Percentiles rank a stretch among this genome's conserved stretches.
Conservation (phyloP, 2,113 vertebrate species). For the Ochotona princeps region DNA sequence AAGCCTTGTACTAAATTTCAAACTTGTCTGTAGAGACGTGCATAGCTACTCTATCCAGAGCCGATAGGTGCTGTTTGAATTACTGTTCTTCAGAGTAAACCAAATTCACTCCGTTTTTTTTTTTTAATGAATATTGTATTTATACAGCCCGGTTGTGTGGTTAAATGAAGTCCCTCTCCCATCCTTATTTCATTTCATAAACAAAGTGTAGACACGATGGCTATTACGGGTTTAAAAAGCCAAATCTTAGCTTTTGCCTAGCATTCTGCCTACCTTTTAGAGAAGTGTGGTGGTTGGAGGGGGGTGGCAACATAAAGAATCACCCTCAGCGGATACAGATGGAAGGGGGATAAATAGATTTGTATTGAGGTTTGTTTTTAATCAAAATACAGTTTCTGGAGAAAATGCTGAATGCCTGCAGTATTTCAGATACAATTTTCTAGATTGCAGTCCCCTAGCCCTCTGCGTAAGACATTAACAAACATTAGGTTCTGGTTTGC, state of each 20-base stretch:
- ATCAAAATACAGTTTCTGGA: slow-evolving; percentile 49
- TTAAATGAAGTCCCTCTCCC: slow-evolving; percentile 69
- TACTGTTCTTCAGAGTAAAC: slow-evolving; percentile 86
- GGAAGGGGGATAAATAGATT: slow-evolving; percentile 47
- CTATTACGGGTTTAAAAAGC: slow-evolving; percentile 47
- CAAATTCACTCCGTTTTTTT: slow-evolving; percentile 83
- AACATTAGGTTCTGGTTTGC: slow-evolving; percentile 43
- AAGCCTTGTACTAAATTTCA: slow-evolving; percentile 83
- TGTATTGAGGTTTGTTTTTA: slow-evolving; percentile 55
- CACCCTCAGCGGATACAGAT: slow-evolving; percentile 32
- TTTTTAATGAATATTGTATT: slow-evolving; percentile 85
- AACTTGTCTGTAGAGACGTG: slow-evolving; percentile 78
- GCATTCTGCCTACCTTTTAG: slow-evolving; percentile 57
- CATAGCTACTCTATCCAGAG: slow-evolving; percentile 83
- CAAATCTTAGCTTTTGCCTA: slow-evolving; percentile 36
- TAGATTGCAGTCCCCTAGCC: neutral
- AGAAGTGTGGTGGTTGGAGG: neutral
- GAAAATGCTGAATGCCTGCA: slow-evolving; percentile 44
- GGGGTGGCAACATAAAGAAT: neutral
- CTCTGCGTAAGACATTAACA: slow-evolving; percentile 39
- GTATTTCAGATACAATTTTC: slow-evolving; percentile 55
- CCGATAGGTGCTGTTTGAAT: slow-evolving; percentile 89
- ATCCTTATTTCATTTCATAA: slow-evolving; percentile 72
- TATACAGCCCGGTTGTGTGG: slow-evolving; percentile 83
- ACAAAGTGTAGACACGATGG: slow-evolving; percentile 68